These are phyloP conservation scores for Smittia aterrima DNA, from an alignment of 2,888 invertebrate genomes.

Conservation along the genomic window DNA sequence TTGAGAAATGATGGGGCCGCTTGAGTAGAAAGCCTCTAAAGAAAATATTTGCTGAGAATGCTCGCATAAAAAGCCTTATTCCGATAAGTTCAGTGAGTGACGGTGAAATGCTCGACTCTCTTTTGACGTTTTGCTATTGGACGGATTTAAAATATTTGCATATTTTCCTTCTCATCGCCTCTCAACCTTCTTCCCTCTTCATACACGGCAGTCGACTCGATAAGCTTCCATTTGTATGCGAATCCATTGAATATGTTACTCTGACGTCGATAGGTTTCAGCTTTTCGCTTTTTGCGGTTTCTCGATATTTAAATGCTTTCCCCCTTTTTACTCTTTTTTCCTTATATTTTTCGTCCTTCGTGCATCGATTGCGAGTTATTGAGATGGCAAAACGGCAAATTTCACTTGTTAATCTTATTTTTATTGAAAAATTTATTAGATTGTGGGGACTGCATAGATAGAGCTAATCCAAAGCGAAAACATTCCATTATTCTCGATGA, in stretches of 20 bases:
- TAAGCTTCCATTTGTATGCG: slow-evolving; percentile 26
- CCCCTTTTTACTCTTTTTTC: no score
- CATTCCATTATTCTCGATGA: neutral
- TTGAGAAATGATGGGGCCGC: neutral
- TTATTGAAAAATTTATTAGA: slow-evolving; percentile 21
- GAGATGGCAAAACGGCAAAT: slow-evolving; percentile 24
- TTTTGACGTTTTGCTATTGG: slow-evolving; percentile 25
- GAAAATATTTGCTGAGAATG: slow-evolving; percentile 20
- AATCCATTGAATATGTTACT: slow-evolving; percentile 28
- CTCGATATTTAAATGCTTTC: slow-evolving; percentile 15
- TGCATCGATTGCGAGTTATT: neutral
- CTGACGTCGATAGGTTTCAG: neutral
- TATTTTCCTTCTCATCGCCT: slow-evolving; percentile 20
- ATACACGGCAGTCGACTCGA: neutral
- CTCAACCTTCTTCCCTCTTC: neutral
- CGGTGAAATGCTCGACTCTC: neutral
- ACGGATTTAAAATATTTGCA: slow-evolving; percentile 31
- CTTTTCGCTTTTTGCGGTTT: slow-evolving; percentile 19
- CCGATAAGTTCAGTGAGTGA: slow-evolving; percentile 2
- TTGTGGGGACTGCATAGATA: neutral
- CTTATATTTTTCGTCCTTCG: slow-evolving; percentile 6
- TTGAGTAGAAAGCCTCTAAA: neutral
- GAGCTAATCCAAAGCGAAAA: neutral
- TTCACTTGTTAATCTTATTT: slow-evolving; percentile 30
- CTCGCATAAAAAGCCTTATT: neutral